Percentiles rank a stretch among this genome's conserved stretches.
These are phyloP conservation scores for Danaus plexippus DNA, from an alignment of 1,140 invertebrate species.

Conservation along the genomic window DNA sequence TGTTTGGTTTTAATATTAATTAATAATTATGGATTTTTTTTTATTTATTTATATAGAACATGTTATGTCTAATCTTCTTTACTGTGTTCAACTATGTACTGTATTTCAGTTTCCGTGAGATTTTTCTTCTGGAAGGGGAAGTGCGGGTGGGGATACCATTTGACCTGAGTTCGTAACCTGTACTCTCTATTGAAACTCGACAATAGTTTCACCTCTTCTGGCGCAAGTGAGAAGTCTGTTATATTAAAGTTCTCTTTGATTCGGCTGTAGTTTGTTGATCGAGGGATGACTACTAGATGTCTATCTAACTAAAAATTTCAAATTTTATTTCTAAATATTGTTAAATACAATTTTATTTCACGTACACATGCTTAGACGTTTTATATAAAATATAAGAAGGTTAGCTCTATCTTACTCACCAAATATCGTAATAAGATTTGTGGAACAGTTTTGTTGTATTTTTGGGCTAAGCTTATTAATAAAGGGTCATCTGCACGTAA, in stretches of 20 bases:
- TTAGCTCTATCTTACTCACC: slow-evolving; percentile 28
- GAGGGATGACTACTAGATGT: slow-evolving; percentile 41
- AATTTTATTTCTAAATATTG: neutral
- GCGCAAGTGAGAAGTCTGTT: slow-evolving; percentile 44
- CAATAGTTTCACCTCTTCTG: slow-evolving; percentile 41
- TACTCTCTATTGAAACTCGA: slow-evolving; percentile 55
- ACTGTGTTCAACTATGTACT: slow-evolving; percentile 43
- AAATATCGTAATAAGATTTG: slow-evolving; percentile 53
- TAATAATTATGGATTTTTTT: no score
- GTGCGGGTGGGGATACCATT: slow-evolving; percentile 54
- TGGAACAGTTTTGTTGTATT: slow-evolving; percentile 49
- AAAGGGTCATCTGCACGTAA: slow-evolving; percentile 35
- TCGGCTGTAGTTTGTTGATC: slow-evolving; percentile 49
- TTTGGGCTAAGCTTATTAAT: slow-evolving; percentile 28
- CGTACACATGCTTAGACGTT: neutral
- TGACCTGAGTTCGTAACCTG: slow-evolving; percentile 44
- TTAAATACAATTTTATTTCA: neutral
- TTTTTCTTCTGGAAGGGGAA: slow-evolving; percentile 59
- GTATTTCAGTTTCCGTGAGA: slow-evolving; percentile 37
- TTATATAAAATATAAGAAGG: neutral
- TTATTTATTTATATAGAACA: no score
- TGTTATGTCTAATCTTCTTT: slow-evolving; percentile 37
- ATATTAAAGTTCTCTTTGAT: slow-evolving; percentile 51
- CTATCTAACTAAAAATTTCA: slow-evolving; percentile 45
- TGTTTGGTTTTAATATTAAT: no score